These are phyloP conservation scores for Eciton burchellii DNA, from an alignment of 1,140 invertebrate genomes.

Conservation along the genomic window DNA sequence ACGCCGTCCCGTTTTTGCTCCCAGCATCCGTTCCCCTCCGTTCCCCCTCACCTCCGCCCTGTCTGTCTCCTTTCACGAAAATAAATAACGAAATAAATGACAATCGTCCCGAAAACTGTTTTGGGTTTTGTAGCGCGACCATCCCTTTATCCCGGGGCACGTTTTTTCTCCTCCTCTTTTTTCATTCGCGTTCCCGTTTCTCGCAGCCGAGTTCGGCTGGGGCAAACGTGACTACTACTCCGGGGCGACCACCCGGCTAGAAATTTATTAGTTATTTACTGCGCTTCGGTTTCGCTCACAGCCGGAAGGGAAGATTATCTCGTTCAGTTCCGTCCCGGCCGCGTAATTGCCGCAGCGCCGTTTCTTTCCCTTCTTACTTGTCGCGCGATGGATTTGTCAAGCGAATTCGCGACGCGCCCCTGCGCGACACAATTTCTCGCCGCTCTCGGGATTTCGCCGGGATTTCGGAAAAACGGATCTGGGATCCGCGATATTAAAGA, in stretches of 20 bases:
- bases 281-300: slow-evolving; percentile 78
- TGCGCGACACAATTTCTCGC: neutral
- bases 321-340: slow-evolving; percentile 69
- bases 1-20: slow-evolving; percentile 34
- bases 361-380: slow-evolving; percentile 21
- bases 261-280: slow-evolving; percentile 86
- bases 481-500: neutral
- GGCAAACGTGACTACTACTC: slow-evolving; percentile 78
- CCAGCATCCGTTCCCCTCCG: slow-evolving; percentile 28
- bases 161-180: too few relatives aligned
- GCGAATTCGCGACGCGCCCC: slow-evolving; percentile 2
- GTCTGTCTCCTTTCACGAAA: slow-evolving; percentile 72
- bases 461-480: neutral
- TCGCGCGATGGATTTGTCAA: slow-evolving; percentile 11
- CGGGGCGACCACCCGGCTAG: slow-evolving; percentile 79
- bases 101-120: slow-evolving; percentile 83
- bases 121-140: slow-evolving; percentile 81
- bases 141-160: slow-evolving; percentile 66
- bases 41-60: slow-evolving; percentile 44
- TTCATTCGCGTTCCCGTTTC: slow-evolving; percentile 52
- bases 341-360: slow-evolving; percentile 31
- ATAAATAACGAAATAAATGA: slow-evolving; percentile 86
- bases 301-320: slow-evolving; percentile 76
- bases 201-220: slow-evolving; percentile 35
- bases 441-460: neutral